A percentile compares a stretch with the other conserved stretches of the same genome.
Evolutionary conservation across 1,140 invertebrate genomes (phyloP).

Genomic region (Eulimnadia texana): DNA sequence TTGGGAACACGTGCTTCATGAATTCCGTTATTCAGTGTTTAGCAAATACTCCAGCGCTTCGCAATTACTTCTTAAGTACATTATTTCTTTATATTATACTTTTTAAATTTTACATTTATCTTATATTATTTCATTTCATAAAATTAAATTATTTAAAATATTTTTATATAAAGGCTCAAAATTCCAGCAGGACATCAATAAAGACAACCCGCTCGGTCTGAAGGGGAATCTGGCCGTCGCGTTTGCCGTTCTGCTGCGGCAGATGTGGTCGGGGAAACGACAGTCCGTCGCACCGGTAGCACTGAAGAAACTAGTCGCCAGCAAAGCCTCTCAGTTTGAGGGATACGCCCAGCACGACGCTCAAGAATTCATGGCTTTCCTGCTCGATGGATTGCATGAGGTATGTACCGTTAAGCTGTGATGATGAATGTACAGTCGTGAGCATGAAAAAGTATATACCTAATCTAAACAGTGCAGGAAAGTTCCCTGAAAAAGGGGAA

Average conservation of each 20-base stretch:
- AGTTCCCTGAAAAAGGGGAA: too few relatives aligned
- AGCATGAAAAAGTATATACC: too few relatives aligned
- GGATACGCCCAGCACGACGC: conserved; percentile 42
- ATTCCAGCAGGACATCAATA: conserved; percentile 37
- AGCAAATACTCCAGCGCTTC: conserved; percentile 27
- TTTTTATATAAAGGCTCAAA: conserved; percentile 5
- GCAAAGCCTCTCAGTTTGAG: conserved; percentile 36
- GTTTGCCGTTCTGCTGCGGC: conserved; percentile 41
- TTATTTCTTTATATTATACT: conserved; percentile 7
- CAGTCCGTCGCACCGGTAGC: conserved; percentile 36
- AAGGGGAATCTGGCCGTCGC: conserved; percentile 40
- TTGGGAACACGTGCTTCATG: conserved; percentile 52
- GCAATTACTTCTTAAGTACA: conserved; percentile 33
- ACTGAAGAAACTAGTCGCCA: conserved; percentile 40
- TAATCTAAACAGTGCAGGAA: too few relatives aligned
- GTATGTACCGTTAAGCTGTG: too few relatives aligned
- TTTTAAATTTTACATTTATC: conserved; percentile 6
- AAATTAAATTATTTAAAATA: too few relatives aligned
- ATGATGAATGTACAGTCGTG: too few relatives aligned
- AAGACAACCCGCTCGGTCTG: conserved; percentile 44
- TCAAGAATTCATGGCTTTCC: conserved; percentile 40
- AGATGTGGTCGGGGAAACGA: conserved; percentile 40
- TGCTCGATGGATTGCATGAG: conserved; percentile 40
- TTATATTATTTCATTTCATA: too few relatives aligned
- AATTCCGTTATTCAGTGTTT: conserved; percentile 39